Percentiles rank a stretch among this genome's conserved stretches.
These are phyloP conservation scores for Salpingus planirostris DNA, from an alignment of 2,888 invertebrate species.

Conservation along the genomic window DNA sequence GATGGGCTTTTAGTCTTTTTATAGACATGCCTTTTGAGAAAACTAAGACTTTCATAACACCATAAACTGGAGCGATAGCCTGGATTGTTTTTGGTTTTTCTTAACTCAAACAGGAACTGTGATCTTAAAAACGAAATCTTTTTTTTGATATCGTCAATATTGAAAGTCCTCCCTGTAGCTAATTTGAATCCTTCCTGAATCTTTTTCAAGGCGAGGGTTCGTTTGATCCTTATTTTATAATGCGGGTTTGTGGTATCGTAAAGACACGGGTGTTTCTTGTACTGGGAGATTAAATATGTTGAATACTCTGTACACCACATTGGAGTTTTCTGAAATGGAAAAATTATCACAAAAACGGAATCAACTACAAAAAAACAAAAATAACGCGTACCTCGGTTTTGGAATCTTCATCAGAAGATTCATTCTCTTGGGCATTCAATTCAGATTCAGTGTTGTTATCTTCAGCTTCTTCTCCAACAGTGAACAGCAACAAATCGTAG, in stretches of 20 bases:
- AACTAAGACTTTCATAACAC: too few species aligned
- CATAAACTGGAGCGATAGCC: too few species aligned
- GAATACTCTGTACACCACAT: too few species aligned
- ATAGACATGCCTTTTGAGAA: too few species aligned
- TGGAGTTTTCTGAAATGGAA: too few species aligned
- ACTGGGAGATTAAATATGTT: conserved; percentile 21
- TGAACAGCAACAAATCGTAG: conserved; percentile 22
- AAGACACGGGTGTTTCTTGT: conserved; percentile 21
- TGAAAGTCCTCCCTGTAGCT: not conserved
- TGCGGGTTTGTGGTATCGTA: conserved; percentile 15
- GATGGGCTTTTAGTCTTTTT: conserved; percentile 1
- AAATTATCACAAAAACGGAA: conserved; percentile 21
- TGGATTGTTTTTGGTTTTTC: too few species aligned
- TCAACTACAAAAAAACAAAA: conserved; percentile 17
- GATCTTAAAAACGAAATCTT: not conserved
- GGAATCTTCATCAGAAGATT: too few species aligned
- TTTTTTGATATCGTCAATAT: not conserved
- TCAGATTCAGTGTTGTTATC: conserved; percentile 8
- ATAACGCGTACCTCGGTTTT: too few species aligned
- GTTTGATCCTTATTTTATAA: conserved; percentile 11
- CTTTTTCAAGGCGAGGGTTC: conserved; percentile 16
- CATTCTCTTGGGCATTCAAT: too few species aligned
- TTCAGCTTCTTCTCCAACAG: conserved; percentile 19
- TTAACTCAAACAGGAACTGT: too few species aligned
- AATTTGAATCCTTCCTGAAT: conserved; percentile 15